Percentiles rank a stretch among this genome's conserved stretches.
Conservation (phyloP, 2,888 invertebrate species). For the Sarcophaga subvicina region DNA sequence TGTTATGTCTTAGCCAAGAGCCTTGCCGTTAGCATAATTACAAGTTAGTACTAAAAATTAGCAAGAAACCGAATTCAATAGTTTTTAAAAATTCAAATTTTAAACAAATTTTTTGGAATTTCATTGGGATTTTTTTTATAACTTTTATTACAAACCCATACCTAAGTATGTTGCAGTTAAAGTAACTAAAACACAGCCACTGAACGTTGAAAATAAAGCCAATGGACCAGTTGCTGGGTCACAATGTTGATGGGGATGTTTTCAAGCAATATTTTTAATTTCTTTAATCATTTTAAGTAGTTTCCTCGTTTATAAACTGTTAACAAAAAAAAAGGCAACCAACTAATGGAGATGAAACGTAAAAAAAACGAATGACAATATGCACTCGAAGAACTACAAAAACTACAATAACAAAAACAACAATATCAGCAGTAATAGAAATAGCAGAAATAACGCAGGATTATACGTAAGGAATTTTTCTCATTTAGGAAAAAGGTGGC, state of each 20-base stretch:
- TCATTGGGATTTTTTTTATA: too few relatives aligned
- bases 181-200: too few relatives aligned
- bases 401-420: neutral
- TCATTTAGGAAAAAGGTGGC: constrained; percentile 51
- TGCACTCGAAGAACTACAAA: neutral
- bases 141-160: too few relatives aligned
- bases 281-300: constrained; percentile 73
- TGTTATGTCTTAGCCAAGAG: too few relatives aligned
- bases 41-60: too few relatives aligned
- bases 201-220: neutral
- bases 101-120: too few relatives aligned
- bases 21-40: too few relatives aligned
- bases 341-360: constrained; percentile 37
- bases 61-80: too few relatives aligned
- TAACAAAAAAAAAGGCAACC: constrained; percentile 39
- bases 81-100: too few relatives aligned
- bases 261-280: constrained; percentile 71
- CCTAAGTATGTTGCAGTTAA: too few relatives aligned
- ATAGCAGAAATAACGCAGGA: constrained; percentile 23
- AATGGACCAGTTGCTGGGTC: constrained; percentile 52
- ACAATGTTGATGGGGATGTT: constrained; percentile 53
- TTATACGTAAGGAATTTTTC: constrained; percentile 39
- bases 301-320: constrained; percentile 55
- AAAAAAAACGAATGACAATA: constrained; percentile 15
- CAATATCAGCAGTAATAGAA: neutral